A percentile compares a stretch with the other conserved stretches of the same genome.
Conservation (phyloP, 2,888 invertebrate genomes). For the Sinhomidia bicolor region DNA sequence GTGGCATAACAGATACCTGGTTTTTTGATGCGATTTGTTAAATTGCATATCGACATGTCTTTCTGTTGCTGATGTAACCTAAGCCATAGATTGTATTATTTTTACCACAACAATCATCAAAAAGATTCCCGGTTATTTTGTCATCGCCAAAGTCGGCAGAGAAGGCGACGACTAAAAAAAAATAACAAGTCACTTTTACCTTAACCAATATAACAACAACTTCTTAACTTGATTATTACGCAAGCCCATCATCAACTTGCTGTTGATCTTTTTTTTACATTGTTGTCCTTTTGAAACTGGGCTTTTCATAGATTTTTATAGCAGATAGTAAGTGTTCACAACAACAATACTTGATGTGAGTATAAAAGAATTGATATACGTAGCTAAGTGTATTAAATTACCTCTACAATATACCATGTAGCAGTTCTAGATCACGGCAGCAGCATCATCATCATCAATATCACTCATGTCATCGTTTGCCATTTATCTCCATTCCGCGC, state of each 20-base stretch:
- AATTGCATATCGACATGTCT: background rate
- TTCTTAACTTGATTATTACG: slow-evolving; percentile 41
- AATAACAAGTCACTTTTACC: slow-evolving; percentile 18
- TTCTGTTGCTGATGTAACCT: background rate
- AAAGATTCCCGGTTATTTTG: slow-evolving; percentile 18
- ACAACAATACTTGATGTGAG: background rate
- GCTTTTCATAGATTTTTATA: background rate
- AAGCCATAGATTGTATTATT: background rate
- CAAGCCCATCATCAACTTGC: slow-evolving; percentile 4
- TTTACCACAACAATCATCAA: background rate
- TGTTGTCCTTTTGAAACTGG: slow-evolving; percentile 7
- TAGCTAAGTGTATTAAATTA: too few species aligned
- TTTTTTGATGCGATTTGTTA: too few species aligned
- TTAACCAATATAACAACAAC: background rate
- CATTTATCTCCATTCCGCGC: background rate
- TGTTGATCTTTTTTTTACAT: slow-evolving; percentile 22
- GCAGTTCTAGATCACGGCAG: slow-evolving; percentile 2
- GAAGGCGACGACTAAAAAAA: too few species aligned
- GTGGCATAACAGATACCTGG: too few species aligned
- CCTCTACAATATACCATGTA: background rate
- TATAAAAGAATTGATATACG: too few species aligned
- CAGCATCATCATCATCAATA: slow-evolving; percentile 17
- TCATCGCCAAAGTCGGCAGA: slow-evolving; percentile 3
- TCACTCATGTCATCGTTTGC: slow-evolving; percentile 22
- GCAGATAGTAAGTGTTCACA: background rate